Evolutionary conservation across 2,797 vertebrate genomes (phyloP).

Genomic region (Myotis daubentonii): DNA sequence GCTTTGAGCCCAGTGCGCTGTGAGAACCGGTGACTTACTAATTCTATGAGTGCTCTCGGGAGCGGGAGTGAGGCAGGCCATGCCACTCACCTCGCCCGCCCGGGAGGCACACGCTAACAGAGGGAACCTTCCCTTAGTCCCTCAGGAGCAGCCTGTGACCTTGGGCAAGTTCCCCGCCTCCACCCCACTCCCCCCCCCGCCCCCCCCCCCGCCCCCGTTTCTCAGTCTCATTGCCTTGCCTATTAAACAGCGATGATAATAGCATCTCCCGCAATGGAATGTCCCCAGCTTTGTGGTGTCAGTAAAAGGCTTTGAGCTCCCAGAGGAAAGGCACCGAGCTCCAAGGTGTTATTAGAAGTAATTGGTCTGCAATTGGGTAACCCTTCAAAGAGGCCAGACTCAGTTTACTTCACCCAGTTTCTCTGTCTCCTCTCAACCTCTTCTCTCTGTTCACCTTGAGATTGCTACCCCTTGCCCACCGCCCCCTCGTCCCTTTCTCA

Average conservation of each 20-base stretch:
- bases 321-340: background rate
- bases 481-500: background rate
- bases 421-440: background rate
- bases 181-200: no score
- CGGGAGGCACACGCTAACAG: fast-evolving
- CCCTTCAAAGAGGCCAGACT: conserved; percentile 49
- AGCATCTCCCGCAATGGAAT: background rate
- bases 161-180: background rate
- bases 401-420: background rate
- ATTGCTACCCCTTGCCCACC: no score
- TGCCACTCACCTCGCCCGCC: fast-evolving
- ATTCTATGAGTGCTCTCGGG: fast-evolving
- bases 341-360: conserved; percentile 60
- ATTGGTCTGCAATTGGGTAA: background rate
- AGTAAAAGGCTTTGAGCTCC: conserved; percentile 27
- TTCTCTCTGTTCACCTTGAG: background rate
- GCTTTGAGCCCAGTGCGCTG: background rate
- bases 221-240: background rate
- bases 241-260: background rate
- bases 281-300: background rate
- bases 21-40: background rate
- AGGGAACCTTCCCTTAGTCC: fast-evolving
- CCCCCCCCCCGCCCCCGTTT: no score
- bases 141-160: background rate
- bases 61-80: background rate